phyloP scores from a whole-genome alignment of 2,888 invertebrate genomes.

The Lagria hirta region DNA sequence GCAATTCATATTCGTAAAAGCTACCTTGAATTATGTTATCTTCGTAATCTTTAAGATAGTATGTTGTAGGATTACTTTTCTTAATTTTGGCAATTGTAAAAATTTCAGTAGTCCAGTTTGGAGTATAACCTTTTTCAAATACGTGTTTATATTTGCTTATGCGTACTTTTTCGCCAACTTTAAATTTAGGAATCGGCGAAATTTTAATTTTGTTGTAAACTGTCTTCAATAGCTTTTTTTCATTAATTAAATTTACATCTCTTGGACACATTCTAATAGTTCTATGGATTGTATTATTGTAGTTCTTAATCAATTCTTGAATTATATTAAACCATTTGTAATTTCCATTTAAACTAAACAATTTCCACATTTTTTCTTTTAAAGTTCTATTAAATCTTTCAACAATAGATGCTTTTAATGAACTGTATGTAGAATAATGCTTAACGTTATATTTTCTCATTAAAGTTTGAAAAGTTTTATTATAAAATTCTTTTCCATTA shows the following conservation, averaged over 20 bases:
- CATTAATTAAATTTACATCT: conserved; percentile 43
- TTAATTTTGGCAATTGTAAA: conserved; percentile 41
- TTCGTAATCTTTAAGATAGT: conserved; percentile 38
- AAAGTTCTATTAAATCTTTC: conserved; percentile 20
- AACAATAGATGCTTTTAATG: conserved; percentile 21
- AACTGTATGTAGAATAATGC: conserved; percentile 23
- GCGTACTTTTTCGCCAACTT: conserved; percentile 42
- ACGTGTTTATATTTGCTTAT: conserved; percentile 41
- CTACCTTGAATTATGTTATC: conserved; percentile 34
- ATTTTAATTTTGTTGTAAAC: conserved; percentile 36
- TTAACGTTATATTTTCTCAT: conserved; percentile 22
- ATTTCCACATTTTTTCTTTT: conserved; percentile 17
- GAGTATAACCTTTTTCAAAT: conserved; percentile 46
- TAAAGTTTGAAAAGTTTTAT: conserved; percentile 12
- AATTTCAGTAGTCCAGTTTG: conserved; percentile 46
- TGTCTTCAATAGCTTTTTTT: conserved; percentile 34
- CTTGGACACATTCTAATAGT: conserved; percentile 43
- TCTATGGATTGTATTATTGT: conserved; percentile 44
- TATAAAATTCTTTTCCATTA: conserved; percentile 41
- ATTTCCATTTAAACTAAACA: conserved; percentile 39
- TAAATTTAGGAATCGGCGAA: conserved; percentile 30
- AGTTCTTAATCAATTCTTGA: conserved; percentile 29
- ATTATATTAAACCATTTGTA: conserved; percentile 38
- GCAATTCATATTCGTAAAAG: conserved; percentile 41
- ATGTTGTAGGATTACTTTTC: conserved; percentile 41